Evolutionary conservation across 2,797 vertebrate species (phyloP), one percentile per base, ranked within the genome.

Genomic region (Anguilla anguilla): DNA sequence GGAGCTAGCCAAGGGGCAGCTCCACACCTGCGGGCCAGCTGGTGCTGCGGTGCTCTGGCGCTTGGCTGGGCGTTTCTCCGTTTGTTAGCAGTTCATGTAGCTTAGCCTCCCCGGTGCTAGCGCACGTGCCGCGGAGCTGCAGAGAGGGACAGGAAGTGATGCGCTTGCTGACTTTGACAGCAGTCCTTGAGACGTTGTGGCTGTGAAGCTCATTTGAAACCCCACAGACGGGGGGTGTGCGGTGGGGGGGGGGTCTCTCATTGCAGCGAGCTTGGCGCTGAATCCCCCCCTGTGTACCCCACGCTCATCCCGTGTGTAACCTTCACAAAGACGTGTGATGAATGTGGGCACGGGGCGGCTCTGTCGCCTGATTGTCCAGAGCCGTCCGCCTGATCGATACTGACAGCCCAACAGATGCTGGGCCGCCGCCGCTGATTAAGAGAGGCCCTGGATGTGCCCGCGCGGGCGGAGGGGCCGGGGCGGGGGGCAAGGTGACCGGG

Each of bases 121-220:
- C 13, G 69, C 13, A 35, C 28, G 9, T 0, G 15, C 10, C 9
- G 72, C 69, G 10, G 19, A 67, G 61, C 69, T 19, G 77, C 77
- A 22, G 77, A 43, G 39, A 1, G 77, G 6, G 39, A 49, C 17
- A 5, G 15, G 77, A 81, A 49, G 77, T 46, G 43, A 25, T 25
- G 77, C 35, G 43, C 77, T 19, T 46, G 19, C 77, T n/a, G 77
- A 81, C 77, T 81, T 81, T 81, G 77, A 81, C 77, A 11, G 77
- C 77, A 81, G 77, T 81, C 77, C 77, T 81, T 81, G 77, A 81
- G 77, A 81, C 49, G 22, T 81, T 81, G 39, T 43, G 17, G 77
- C 77, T 81, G 19, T 49, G 39, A 81, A 46, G 39, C 31, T 79
- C 35, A 19, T 3, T 79, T 79, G 19, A 79, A 43, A 10, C 43